Base-by-base conservation (phyloP, 2,888 invertebrate genomes). In the Bellardia bayeri region DNA sequence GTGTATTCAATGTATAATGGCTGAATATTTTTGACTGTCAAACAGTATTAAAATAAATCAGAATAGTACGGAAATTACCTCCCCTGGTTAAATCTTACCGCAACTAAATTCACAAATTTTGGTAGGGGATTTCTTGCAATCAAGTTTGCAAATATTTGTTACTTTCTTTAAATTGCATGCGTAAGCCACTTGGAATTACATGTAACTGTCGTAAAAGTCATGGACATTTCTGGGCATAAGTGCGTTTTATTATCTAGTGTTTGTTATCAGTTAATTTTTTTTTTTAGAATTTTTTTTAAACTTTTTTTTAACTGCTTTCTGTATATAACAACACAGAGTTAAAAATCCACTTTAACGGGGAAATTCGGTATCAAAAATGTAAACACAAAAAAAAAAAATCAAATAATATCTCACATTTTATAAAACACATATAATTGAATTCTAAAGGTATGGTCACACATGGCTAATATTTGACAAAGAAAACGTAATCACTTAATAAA, bases 181-280 rank as follows among this genome's bases (percentile, higher is more conserved):
- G 40, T 14, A 54, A 75, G 64, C 0, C 64, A 76, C 71, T 71
- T 51, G 40, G 16, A 37, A 74, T 79, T 16, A 14, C 58, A 58
- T 51, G 72, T 76, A 66, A 72, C 61, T 80, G 61, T 51, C 51
- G 61, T 61, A 49, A 13, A 82, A 82, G 76, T 85, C 76, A 78
- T 82, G 81, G 81, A 76, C 82, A 72, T 40, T 66, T 58, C 45
- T 66, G 40, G 66, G 16, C 49, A 42, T 51, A 82, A 85, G 66
- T 85, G 81, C 81, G 66, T 78, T 82, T 54, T 74, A 33, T 74
- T 78, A 85, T 78, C 81, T 82, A 51, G 11, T 42, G 30, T 16
- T 76, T 40, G 30, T 85, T 85, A 85, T 85, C 85, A 72, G 63
- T 66, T 74, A 30, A 61, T 69, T 13, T 49, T 45, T 61, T 37